These are phyloP conservation scores for Apogon hyalosoma DNA, from an alignment of 2,797 vertebrate genomes.

Conservation along the genomic window DNA sequence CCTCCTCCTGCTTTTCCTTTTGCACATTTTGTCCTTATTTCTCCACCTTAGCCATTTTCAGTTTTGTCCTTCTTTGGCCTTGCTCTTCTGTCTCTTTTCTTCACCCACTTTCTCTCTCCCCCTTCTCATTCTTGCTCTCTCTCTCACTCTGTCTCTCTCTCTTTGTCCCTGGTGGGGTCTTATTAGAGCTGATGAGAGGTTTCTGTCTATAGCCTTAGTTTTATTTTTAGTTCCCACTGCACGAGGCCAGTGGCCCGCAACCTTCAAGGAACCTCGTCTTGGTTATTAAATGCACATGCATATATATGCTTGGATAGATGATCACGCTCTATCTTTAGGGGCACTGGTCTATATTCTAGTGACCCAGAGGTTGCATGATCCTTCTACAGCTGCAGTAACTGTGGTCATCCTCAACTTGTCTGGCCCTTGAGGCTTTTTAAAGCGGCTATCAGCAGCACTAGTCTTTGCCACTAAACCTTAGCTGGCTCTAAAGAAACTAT, in stretches of 20 bases:
- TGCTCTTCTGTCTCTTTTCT: constrained; percentile 58
- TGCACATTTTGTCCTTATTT: constrained; percentile 64
- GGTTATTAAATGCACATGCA: constrained; percentile 46
- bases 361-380: constrained; percentile 48
- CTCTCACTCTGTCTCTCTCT: not conserved
- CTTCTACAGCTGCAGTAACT: constrained; percentile 12
- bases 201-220: constrained; percentile 74
- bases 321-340: constrained; percentile 5
- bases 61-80: constrained; percentile 74
- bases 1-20: constrained; percentile 33
- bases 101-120: constrained; percentile 18
- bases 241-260: constrained; percentile 64
- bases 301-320: constrained; percentile 42
- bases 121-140: constrained; percentile 14
- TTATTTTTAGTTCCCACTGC: constrained; percentile 80
- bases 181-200: constrained; percentile 78
- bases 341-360: constrained; percentile 28
- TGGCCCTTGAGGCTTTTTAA: constrained; percentile 44
- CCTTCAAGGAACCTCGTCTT: constrained; percentile 66
- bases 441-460: constrained; percentile 18
- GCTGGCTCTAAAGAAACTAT: constrained; percentile 32
- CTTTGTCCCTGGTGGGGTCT: constrained; percentile 70
- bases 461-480: constrained; percentile 46
- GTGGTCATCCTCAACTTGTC: constrained; percentile 49
- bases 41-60: constrained; percentile 52